Base-by-base conservation (phyloP, 2,888 invertebrate species). In the Pollenia labialis region DNA sequence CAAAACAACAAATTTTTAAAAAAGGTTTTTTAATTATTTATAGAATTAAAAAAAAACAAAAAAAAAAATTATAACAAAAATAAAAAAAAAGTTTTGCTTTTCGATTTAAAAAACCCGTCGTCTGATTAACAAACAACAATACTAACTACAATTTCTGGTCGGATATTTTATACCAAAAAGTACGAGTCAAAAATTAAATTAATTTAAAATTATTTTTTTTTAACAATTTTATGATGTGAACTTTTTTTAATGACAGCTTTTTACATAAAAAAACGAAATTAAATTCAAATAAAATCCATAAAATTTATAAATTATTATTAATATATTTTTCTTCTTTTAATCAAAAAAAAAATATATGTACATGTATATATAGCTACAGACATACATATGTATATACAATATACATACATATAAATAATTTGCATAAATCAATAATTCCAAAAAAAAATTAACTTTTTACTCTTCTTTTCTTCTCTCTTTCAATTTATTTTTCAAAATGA, bases 121-220 rank as follows among this genome's bases (percentile, higher is more conserved):
- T 48, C 46, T 40, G 46, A 11, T 58, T 50, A 74, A 48, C 58
- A 62, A 46, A 42, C 69, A 42, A 46, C 50, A 48, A 48, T 50
- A n/a, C n/a, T n/a, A 42, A 32, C 69, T 69, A 46, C 32, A 75
- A 54, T 18, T n/a, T n/a, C 7, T 58, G 18, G 10, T 0, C 50
- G 8, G 18, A 69, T 40, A 66, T 66, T 79, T 32, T 18, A 56
- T 18, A 32, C 8, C n/a, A 62, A 69, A 32, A 81, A 81, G 87
- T 87, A 87, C 48, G 87, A 84, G 83, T 76, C 14, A 62, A 16
- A 64, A 42, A 52, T 66, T 58, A 64, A 72, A 77, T 62, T 72
- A 74, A 42, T 72, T 69, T 0, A 58, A 56, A 44, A 54, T 54
- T 42, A 40, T 56, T 66, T 56, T 40, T 60, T 50, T 50, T 14